phyloP scores from a whole-genome alignment of 2,888 invertebrate species.

The Cinara cedri region DNA sequence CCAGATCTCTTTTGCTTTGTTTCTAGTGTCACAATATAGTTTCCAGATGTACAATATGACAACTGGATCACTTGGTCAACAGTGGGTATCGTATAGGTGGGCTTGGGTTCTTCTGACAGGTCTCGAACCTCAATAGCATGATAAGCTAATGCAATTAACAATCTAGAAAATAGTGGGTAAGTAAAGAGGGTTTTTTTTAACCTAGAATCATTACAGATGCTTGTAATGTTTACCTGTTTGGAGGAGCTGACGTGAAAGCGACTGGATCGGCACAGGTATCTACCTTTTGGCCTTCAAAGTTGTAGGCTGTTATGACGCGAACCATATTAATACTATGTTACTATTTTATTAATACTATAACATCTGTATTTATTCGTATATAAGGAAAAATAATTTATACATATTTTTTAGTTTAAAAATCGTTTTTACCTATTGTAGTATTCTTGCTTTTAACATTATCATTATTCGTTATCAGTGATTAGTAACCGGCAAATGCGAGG shows the following conservation, averaged over 20 bases:
- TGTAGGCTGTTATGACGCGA: conserved; percentile 73
- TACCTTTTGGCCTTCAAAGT: conserved; percentile 72
- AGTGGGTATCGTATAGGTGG: conserved; percentile 73
- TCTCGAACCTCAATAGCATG: conserved; percentile 70
- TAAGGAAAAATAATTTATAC: too few species aligned
- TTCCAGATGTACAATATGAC: conserved; percentile 73
- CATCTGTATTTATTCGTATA: too few species aligned
- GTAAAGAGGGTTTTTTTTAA: too few species aligned
- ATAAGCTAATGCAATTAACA: conserved; percentile 70
- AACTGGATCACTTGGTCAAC: conserved; percentile 75
- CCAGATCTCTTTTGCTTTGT: conserved; percentile 65
- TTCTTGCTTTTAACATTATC: too few species aligned
- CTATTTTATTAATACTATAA: too few species aligned
- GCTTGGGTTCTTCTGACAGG: conserved; percentile 63
- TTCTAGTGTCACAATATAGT: conserved; percentile 73
- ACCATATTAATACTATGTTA: too few species aligned
- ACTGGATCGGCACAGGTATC: conserved; percentile 72
- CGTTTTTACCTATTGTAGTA: too few species aligned
- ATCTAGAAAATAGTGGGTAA: conserved; percentile 61
- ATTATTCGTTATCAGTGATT: too few species aligned
- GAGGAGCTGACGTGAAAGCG: conserved; percentile 69
- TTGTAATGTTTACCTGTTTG: conserved; percentile 62
- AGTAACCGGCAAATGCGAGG: too few species aligned
- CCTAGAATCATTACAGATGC: too few species aligned
- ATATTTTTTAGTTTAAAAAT: too few species aligned